phyloP scores from a whole-genome alignment of 2,113 vertebrate genomes.

The Muntiacus muntjak region DNA sequence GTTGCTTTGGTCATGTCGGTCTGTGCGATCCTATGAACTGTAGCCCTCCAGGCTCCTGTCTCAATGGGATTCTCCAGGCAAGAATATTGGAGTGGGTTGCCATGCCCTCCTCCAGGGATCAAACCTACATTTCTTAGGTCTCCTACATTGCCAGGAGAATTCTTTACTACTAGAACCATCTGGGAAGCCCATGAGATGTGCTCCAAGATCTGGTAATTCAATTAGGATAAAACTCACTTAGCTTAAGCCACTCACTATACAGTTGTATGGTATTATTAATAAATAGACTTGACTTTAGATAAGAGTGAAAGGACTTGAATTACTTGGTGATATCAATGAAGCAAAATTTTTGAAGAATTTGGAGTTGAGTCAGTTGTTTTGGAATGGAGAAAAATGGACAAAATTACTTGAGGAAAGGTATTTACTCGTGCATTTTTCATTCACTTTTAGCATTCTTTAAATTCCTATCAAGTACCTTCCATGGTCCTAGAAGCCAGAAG shows the following conservation, averaged over 20 bases:
- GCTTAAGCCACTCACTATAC: neutral
- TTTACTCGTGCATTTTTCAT: neutral
- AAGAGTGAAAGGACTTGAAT: neutral
- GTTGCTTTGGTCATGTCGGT: rapidly evolving
- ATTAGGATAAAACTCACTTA: neutral
- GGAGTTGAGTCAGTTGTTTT: neutral
- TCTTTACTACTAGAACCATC: neutral
- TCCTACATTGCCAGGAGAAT: neutral
- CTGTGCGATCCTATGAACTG: neutral
- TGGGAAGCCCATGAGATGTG: neutral
- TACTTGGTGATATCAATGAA: neutral
- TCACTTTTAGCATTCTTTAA: neutral
- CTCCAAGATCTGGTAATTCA: neutral
- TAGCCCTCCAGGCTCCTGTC: neutral
- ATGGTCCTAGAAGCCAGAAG: neutral
- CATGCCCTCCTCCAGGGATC: neutral
- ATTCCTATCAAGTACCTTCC: neutral
- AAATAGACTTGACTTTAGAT: neutral
- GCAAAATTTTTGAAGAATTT: neutral
- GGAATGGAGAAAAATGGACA: neutral
- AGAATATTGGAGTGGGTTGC: neutral
- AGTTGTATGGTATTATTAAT: neutral
- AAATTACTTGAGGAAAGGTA: neutral
- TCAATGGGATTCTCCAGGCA: neutral
- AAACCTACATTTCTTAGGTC: neutral